Evolutionary conservation across 2,113 vertebrate genomes (phyloP), one percentile per base, ranked within the genome.

Genomic region (Proteles cristata): DNA sequence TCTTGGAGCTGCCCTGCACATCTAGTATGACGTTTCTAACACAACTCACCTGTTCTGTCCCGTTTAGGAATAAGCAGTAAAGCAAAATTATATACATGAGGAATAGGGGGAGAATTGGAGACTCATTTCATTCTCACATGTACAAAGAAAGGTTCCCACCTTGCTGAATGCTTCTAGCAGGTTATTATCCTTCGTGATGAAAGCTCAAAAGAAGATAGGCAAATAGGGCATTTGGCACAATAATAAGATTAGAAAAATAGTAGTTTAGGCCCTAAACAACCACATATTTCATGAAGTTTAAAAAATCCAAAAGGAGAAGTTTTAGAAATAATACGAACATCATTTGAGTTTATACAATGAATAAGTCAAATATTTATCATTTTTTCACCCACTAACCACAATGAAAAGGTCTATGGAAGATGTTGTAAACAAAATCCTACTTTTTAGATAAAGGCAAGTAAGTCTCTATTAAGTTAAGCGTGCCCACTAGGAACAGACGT

Each of bases 351-450:
- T 69, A 61, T 66, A 39, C 23, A 92, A 84, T 63, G 69, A 91
- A 28, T 77, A 95, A 93, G 81, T 81, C 73, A 94, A 95, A 81
- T 74, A 50, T 77, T 82, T 85, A 74, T 83, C n/a, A 92, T 73
- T 94, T 96, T 66, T 93, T 92, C 35, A 91, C 35, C 65, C 66
- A 31, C 35, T 35, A 31, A 65, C 17, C 25, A 10, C 43, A 63
- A 43, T 65, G 28, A 82, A 14, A 85, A 17, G 5, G 65, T 50
- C 58, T 74, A 21, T 3, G 35, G 77, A 71, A 91, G 61, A 76
- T 53, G 82, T 3, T 43, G 16, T 79, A 82, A 96, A 86, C 58
- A 31, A 92, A 15, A 33, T 58, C 28, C 71, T 45, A 77, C 35
- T 79, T 73, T 88, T 94, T 83, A 76, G 35, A 35, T 77, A 77